A percentile compares a stretch with the other conserved stretches of the same genome.
phyloP scores from a whole-genome alignment of 2,113 vertebrate genomes.

The Columbina picui region DNA sequence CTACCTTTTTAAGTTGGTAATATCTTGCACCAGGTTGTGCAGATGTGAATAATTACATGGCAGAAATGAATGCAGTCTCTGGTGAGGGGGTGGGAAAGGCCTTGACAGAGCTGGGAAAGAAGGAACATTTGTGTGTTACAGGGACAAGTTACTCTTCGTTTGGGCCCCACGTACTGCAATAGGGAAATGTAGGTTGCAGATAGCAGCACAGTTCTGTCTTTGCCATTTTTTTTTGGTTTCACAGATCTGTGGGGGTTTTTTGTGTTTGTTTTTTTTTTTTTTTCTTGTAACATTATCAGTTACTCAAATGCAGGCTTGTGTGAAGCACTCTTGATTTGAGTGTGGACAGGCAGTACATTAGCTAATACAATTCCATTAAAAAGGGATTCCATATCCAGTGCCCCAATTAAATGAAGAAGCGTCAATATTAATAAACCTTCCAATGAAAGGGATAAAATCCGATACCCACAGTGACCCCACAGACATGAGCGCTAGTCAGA shows the following conservation, averaged over 20 bases:
- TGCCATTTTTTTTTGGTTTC: not conserved
- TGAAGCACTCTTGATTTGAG: constrained; percentile 15
- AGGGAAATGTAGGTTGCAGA: not conserved
- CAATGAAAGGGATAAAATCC: constrained; percentile 45
- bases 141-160: not conserved
- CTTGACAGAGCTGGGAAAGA: not conserved
- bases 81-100: not conserved
- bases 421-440: constrained; percentile 58
- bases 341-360: constrained; percentile 32
- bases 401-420: constrained; percentile 43
- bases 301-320: not conserved
- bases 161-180: not conserved
- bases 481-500: not conserved
- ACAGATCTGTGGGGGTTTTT: not conserved
- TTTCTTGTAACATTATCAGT: not conserved
- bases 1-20: not conserved
- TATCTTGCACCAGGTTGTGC: not conserved
- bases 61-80: not conserved
- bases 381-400: constrained; percentile 30
- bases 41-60: not conserved
- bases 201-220: not conserved
- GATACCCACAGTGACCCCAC: constrained; percentile 13
- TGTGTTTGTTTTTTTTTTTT: not conserved
- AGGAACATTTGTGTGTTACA: not conserved
- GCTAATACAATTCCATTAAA: constrained; percentile 49